Base-by-base conservation (phyloP, 2,113 vertebrate genomes). In the Nycticryphes semicollaris region DNA sequence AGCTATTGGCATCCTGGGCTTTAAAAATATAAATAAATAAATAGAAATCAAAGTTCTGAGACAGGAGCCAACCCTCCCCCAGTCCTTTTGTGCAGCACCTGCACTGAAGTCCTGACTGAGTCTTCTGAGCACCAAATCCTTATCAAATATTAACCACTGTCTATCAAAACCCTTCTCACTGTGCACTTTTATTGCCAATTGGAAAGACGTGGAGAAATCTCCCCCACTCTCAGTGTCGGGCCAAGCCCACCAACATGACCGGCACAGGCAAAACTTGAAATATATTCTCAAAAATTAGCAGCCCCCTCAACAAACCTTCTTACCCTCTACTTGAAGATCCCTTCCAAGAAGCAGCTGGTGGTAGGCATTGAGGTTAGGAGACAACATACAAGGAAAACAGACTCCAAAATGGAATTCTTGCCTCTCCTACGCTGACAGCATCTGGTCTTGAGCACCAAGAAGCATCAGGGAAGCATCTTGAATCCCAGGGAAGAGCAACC, bases 61-160 rank as follows among this genome's bases (percentile, higher is more conserved):
- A 31, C 21, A n/a, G 2, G 7, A n/a, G n/a, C 73, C 41, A 60
- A 22, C 11, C 22, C 21, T 10, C 24, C 45, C 72, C 70, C 50
- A 10, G n/a, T 21, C 54, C n/a, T 50, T 74, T 50, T 25, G 14
- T 13, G 25, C 1, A 70, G n/a, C 43, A 48, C 24, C 27, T 39
- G 19, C 45, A 39, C 35, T 4, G 4, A 5, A 10, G 25, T 47
- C 76, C 87, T 56, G 19, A 30, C 5, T 0, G 0, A 43, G 28
- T n/a, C 25, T 31, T 70, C 70, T 18, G 43, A 80, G 59, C 45
- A 51, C n/a, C 3, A 3, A 63, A 43, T 54, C 56, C 31, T 78
- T 51, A 47, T 12, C 8, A 67, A 80, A 13, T 23, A 73, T 73
- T 12, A 85, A 51, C 25, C 21, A 56, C 12, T 0, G 0, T 23